These are phyloP conservation scores for Ostrea edulis DNA, from an alignment of 1,140 invertebrate species.

Conservation along the genomic window DNA sequence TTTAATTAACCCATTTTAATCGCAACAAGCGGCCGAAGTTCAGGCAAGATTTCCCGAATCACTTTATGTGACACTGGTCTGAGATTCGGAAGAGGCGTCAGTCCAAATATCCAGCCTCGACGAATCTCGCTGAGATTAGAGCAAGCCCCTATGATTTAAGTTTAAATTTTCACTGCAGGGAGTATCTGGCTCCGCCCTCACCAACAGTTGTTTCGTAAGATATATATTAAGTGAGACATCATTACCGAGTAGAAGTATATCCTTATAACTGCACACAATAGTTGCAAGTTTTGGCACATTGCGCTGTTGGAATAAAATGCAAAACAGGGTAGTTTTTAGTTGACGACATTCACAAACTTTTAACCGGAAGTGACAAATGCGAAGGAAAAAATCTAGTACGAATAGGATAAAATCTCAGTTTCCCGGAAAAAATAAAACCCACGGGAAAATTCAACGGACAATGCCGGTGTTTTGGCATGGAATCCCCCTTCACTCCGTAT, in stretches of 20 bases:
- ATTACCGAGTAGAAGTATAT: conserved; percentile 69
- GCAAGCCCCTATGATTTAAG: too few species aligned
- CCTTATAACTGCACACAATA: conserved; percentile 67
- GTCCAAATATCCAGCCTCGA: too few species aligned
- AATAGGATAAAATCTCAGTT: background rate
- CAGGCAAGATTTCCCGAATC: too few species aligned
- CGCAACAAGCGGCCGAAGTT: too few species aligned
- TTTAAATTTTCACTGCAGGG: too few species aligned
- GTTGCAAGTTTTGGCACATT: conserved; percentile 69
- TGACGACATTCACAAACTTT: background rate
- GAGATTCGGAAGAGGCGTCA: too few species aligned
- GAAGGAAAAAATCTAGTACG: background rate
- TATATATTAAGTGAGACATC: background rate
- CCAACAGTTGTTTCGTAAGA: background rate
- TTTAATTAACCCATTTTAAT: too few species aligned
- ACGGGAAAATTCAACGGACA: too few species aligned
- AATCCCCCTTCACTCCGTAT: too few species aligned
- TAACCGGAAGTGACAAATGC: background rate
- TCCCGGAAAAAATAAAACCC: background rate
- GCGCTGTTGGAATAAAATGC: background rate
- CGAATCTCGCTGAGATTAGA: too few species aligned
- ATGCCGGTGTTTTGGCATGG: too few species aligned
- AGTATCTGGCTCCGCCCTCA: background rate
- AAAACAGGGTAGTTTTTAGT: background rate
- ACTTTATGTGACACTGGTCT: too few species aligned